Conservation (phyloP, 2,113 vertebrate species). For the Platanista minor region DNA sequence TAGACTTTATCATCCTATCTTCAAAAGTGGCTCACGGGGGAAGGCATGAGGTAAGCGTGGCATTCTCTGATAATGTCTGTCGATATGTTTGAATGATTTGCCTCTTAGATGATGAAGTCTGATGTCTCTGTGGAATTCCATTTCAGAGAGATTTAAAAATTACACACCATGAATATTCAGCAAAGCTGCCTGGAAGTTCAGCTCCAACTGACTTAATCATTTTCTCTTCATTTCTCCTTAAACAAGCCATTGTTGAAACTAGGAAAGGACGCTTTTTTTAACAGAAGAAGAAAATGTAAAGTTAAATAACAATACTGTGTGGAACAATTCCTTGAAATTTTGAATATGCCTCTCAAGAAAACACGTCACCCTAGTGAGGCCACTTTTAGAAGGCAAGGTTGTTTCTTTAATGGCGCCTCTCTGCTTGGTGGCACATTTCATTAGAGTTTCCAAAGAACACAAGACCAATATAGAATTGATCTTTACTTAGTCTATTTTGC, state of each 20-base stretch:
- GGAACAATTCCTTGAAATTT: background rate
- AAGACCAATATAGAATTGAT: background rate
- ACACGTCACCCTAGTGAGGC: background rate
- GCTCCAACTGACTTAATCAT: background rate
- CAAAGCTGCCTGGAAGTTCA: background rate
- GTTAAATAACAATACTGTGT: background rate
- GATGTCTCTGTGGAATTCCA: background rate
- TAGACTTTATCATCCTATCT: background rate
- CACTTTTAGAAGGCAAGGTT: background rate
- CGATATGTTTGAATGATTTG: background rate
- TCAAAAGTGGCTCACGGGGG: background rate
- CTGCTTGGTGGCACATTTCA: background rate
- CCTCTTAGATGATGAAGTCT: background rate
- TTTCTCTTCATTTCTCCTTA: background rate
- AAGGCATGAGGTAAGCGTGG: background rate
- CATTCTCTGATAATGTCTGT: background rate
- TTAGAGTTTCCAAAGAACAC: background rate
- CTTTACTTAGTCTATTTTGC: background rate
- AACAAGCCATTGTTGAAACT: constrained; percentile 4
- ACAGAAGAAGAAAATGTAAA: background rate
- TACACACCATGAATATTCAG: constrained; percentile 13
- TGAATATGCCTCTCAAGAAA: background rate
- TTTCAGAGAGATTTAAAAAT: constrained; percentile 22
- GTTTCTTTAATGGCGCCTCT: background rate
- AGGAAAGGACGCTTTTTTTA: background rate